Percentiles rank a stretch among this genome's conserved stretches.
phyloP scores from a whole-genome alignment of 2,113 vertebrate species.

The Caranx ignobilis region DNA sequence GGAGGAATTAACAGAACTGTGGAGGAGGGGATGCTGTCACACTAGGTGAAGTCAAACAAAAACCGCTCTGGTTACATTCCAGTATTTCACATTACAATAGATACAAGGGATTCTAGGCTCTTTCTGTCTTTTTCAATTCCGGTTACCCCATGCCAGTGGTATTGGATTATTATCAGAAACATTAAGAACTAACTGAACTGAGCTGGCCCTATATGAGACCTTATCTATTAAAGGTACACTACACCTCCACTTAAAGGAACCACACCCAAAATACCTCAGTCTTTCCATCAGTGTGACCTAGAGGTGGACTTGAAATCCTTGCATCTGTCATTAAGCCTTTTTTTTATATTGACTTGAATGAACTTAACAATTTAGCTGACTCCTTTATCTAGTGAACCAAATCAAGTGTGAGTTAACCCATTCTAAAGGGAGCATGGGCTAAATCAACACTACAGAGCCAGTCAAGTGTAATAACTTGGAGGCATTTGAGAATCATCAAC shows the following conservation, averaged over 20 bases:
- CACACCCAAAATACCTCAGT: not conserved
- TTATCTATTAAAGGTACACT: not conserved
- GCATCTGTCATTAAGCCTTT: constrained; percentile 35
- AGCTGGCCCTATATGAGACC: not conserved
- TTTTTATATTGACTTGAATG: constrained; percentile 41
- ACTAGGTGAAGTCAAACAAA: constrained; percentile 14
- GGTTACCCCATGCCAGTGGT: not conserved
- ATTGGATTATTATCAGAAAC: not conserved
- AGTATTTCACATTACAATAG: constrained; percentile 11
- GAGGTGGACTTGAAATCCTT: constrained; percentile 2
- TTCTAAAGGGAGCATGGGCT: constrained; percentile 2
- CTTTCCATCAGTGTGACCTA: not conserved
- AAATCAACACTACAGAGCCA: constrained; percentile 26
- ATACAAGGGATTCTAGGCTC: constrained; percentile 21
- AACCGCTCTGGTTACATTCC: constrained; percentile 4
- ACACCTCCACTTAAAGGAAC: not conserved
- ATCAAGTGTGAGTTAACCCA: constrained; percentile 43
- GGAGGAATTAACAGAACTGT: not conserved
- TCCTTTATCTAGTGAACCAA: constrained; percentile 37
- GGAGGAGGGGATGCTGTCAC: constrained; percentile 4
- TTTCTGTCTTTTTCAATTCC: not conserved
- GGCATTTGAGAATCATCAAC: not conserved
- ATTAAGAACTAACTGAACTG: not conserved
- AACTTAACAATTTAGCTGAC: constrained; percentile 41
- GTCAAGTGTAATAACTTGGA: not conserved